These are phyloP conservation scores for Tortrix viridana DNA, from an alignment of 2,888 invertebrate genomes.

Conservation along the genomic window DNA sequence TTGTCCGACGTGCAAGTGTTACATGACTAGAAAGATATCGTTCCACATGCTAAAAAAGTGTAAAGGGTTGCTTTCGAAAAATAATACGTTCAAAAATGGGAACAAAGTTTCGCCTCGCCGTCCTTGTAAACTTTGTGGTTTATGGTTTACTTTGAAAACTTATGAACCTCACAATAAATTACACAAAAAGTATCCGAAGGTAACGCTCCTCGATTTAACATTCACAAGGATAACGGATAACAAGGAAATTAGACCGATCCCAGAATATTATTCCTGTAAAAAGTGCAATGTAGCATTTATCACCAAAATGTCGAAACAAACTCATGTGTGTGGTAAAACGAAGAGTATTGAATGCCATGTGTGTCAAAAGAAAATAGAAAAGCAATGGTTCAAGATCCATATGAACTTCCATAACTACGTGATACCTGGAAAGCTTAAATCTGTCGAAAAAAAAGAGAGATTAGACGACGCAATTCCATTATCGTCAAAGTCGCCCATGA, in stretches of 20 bases:
- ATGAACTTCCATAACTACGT: conserved; percentile 49
- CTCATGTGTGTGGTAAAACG: conserved; percentile 47
- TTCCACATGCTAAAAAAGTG: conserved; percentile 21
- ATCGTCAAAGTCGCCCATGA: neutral
- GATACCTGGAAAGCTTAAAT: neutral
- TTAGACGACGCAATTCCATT: neutral
- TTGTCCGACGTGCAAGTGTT: conserved; percentile 44
- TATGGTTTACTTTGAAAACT: conserved; percentile 40
- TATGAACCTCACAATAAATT: conserved; percentile 35
- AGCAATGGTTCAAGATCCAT: conserved; percentile 50
- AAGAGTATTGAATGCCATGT: conserved; percentile 44
- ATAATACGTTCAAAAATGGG: neutral
- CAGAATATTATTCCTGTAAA: conserved; percentile 47
- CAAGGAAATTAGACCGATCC: conserved; percentile 43
- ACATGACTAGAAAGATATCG: conserved; percentile 26
- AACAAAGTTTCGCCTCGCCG: neutral
- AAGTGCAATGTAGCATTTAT: conserved; percentile 52
- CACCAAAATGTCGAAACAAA: rapidly evolving
- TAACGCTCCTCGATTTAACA: conserved; percentile 47
- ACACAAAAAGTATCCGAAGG: conserved; percentile 38
- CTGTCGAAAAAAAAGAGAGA: neutral
- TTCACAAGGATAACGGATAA: conserved; percentile 45
- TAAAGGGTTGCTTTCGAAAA: neutral
- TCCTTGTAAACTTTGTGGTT: conserved; percentile 54
- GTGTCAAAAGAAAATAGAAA: conserved; percentile 51